Base-by-base conservation (phyloP, 1,140 invertebrate genomes). In the Camponotus vicinus region DNA sequence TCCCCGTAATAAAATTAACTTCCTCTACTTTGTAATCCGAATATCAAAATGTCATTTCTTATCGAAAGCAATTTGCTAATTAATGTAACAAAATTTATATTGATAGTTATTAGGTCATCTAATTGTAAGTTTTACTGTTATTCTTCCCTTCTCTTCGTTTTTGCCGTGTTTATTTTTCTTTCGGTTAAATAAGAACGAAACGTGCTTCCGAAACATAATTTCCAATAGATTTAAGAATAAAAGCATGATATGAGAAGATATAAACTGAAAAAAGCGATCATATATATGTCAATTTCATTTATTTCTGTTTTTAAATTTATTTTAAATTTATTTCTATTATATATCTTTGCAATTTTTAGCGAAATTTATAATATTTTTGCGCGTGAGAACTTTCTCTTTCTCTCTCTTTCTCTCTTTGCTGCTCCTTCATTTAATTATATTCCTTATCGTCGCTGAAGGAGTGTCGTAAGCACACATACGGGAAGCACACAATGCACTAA, bases 381-480 rank as follows among this genome's bases (percentile, higher is more conserved):
- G 7, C 34, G 21, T 37, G 4, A 61, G 8, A 3, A 42, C 37
- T 76, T 61, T 27, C 27, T 27, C 27, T 27, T 27, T 27, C 27
- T 27, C 27, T 27, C 27, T 27, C 27, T 27, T 27, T 27, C 27
- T 27, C 27, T 18, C n/a, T 79, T 84, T 59, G 88, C 49, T 86
- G 76, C 49, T 45, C 64, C 71, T 79, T 75, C 55, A 84, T 69
- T 75, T 42, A 37, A 45, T 89, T 85, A 86, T 73, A 78, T 59
- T 80, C 61, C 67, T 82, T 79, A 75, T 89, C 77, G 80, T 77
- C 64, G 9, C 6, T 42, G 67, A 59, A 80, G 76, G 57, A 59
- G 37, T 77, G 64, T 73, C 87, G 57, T 91, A 91, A 92, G 90
- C 88, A 91, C 85, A 83, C 69, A 87, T 88, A 89, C 85, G 85